Conservation (phyloP, 2,113 vertebrate species). For the Nasalis larvatus region DNA sequence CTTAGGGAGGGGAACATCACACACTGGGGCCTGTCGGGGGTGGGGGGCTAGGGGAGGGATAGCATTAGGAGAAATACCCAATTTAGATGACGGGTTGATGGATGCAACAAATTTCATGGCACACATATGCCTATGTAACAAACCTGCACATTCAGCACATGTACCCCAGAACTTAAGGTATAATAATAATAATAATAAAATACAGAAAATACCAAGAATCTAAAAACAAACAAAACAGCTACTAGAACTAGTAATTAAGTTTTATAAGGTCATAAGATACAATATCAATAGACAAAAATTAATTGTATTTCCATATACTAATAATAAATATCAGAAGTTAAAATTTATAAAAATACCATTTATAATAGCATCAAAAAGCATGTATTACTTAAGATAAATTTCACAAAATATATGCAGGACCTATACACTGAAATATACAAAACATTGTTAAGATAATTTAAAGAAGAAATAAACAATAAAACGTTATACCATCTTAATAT, state of each 20-base stretch:
- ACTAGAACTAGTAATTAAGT: neutral
- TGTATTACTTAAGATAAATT: neutral
- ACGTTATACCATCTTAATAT: neutral
- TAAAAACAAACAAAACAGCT: neutral
- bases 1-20: no score
- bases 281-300: neutral
- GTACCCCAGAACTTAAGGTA: no score
- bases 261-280: neutral
- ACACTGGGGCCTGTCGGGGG: no score
- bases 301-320: neutral
- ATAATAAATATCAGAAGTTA: neutral
- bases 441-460: neutral
- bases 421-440: neutral
- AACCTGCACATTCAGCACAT: no score
- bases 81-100: no score
- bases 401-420: neutral
- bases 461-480: neutral
- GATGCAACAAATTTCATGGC: no score
- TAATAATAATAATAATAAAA: no score
- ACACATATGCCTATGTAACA: no score
- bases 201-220: neutral
- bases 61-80: no score
- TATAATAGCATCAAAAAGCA: neutral
- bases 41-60: no score
- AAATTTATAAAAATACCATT: neutral